Evolutionary conservation across 2,888 invertebrate genomes (phyloP).

Genomic region (Drosophila peninsularis): DNA sequence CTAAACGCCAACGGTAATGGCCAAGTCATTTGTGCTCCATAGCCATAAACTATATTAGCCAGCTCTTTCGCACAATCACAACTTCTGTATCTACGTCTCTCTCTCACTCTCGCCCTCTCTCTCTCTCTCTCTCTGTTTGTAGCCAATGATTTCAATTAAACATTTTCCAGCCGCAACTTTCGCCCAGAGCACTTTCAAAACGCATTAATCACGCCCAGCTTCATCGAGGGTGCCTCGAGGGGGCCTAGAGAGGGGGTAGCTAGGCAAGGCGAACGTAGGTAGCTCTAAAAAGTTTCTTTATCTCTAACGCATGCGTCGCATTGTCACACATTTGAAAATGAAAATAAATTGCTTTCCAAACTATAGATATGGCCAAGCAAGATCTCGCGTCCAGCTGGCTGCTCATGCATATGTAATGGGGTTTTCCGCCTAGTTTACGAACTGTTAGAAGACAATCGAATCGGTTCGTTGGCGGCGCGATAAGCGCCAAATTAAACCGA

Average conservation of each 20-base stretch:
- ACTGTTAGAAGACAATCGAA: conserved; percentile 70
- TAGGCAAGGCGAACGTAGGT: conserved; percentile 7
- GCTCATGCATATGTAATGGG: conserved; percentile 69
- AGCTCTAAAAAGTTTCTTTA: conserved; percentile 47
- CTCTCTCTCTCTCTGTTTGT: conserved; percentile 10
- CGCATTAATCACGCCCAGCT: conserved; percentile 63
- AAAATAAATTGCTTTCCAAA: conserved; percentile 70
- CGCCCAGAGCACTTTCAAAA: conserved; percentile 69
- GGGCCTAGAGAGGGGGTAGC: background rate
- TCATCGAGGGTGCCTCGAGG: background rate
- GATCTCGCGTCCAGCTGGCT: conserved; percentile 14
- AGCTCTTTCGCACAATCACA: conserved; percentile 12
- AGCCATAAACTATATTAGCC: background rate
- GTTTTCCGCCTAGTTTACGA: conserved; percentile 75
- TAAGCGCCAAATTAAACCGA: conserved; percentile 71
- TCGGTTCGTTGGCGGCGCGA: conserved; percentile 53
- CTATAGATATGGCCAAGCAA: conserved; percentile 24
- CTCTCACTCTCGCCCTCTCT: background rate
- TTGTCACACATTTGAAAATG: conserved; percentile 78
- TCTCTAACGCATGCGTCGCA: conserved; percentile 71
- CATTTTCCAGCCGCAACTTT: conserved; percentile 60
- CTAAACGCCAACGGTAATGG: conserved; percentile 75
- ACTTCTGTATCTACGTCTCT: conserved; percentile 2
- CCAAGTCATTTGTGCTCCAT: conserved; percentile 55
- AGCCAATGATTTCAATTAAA: conserved; percentile 72